These are phyloP conservation scores for Trogon melanurus DNA, from an alignment of 2,113 vertebrate species.

Conservation along the genomic window DNA sequence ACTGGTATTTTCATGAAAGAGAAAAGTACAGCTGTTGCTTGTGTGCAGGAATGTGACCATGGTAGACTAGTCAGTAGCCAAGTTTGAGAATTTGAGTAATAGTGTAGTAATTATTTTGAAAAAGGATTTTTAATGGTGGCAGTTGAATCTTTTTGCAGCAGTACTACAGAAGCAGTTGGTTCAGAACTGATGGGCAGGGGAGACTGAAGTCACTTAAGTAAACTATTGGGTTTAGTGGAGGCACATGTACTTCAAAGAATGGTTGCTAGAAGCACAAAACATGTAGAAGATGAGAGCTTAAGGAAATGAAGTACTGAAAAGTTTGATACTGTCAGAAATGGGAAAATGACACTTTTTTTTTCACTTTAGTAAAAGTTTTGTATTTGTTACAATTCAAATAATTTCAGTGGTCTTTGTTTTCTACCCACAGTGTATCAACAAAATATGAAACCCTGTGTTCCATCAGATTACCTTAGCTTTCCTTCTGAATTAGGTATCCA, in stretches of 20 bases:
- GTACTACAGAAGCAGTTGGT: not conserved
- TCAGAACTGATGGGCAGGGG: not conserved
- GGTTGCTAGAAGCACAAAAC: not conserved
- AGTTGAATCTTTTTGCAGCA: not conserved
- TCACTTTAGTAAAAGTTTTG: not conserved
- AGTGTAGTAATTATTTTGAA: rapidly evolving
- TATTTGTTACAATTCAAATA: not conserved
- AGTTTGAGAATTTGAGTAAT: not conserved
- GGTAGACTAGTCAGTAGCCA: not conserved
- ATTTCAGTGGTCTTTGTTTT: not conserved
- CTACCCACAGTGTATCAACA: not conserved
- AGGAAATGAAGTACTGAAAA: not conserved
- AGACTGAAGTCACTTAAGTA: not conserved
- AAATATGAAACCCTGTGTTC: not conserved
- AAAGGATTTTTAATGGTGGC: not conserved
- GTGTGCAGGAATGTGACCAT: not conserved
- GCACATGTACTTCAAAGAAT: not conserved
- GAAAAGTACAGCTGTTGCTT: not conserved
- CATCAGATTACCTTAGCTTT: not conserved
- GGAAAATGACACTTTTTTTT: not conserved
- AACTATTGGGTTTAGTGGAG: not conserved
- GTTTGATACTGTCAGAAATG: not conserved
- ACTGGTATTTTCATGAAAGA: not conserved
- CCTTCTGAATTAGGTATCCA: not conserved
- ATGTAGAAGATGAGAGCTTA: not conserved